Conservation (phyloP, 2,888 invertebrate genomes). For the Eupithecia tripunctaria region DNA sequence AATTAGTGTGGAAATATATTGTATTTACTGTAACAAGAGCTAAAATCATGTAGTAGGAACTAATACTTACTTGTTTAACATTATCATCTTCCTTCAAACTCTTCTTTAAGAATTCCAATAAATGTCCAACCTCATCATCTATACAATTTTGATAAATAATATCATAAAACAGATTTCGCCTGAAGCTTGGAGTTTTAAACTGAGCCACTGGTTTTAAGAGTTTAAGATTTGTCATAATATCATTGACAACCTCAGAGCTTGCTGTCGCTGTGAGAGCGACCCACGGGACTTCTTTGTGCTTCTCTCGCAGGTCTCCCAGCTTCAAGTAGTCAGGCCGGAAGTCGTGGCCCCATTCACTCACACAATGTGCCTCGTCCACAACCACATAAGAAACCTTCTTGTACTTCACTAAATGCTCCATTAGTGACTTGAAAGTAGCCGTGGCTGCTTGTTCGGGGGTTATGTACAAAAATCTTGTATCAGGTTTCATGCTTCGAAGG, state of each 20-base stretch:
- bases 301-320: conserved; percentile 86
- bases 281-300: conserved; percentile 90
- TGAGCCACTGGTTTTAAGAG: conserved; percentile 87
- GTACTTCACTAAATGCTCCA: conserved; percentile 88
- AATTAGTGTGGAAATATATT: background rate
- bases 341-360: conserved; percentile 99
- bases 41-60: background rate
- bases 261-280: conserved; percentile 99
- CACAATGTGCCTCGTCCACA: conserved; percentile 99
- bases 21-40: too few relatives aligned
- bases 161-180: conserved; percentile 97
- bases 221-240: conserved; percentile 90
- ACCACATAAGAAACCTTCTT: conserved; percentile 94
- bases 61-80: conserved; percentile 73
- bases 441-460: conserved; percentile 98
- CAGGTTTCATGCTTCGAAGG: conserved; percentile 89
- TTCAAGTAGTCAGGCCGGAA: conserved; percentile 98
- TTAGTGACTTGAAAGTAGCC: conserved; percentile 87
- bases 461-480: conserved; percentile 94
- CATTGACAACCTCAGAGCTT: conserved; percentile 89
- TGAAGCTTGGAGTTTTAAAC: conserved; percentile 95
- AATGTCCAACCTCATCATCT: conserved; percentile 91
- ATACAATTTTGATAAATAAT: conserved; percentile 94
- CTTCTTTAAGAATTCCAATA: conserved; percentile 89
- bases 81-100: conserved; percentile 86